Evolutionary conservation across 2,797 vertebrate genomes (phyloP).

Genomic region (Choloepus didactylus): DNA sequence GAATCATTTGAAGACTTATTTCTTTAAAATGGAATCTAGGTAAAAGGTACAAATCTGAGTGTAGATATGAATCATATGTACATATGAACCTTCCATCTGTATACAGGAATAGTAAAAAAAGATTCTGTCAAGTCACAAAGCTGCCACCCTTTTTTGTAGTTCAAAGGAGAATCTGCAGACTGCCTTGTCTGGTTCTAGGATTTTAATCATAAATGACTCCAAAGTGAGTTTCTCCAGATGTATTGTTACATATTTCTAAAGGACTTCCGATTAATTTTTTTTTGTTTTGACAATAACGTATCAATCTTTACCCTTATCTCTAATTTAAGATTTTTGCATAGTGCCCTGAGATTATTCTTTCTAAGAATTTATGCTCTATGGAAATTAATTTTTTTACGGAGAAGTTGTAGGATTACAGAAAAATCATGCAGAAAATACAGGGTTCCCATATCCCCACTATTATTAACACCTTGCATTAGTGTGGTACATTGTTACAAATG

Average conservation of each 20-base stretch:
- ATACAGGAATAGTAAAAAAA: background rate
- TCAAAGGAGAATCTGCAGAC: background rate
- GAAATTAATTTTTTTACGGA: too few relatives aligned
- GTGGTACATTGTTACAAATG: too few relatives aligned
- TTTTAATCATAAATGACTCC: background rate
- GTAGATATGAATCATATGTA: background rate
- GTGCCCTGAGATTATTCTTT: background rate
- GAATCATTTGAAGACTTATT: background rate
- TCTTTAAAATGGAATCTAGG: background rate
- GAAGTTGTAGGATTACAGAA: too few relatives aligned
- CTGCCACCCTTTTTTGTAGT: background rate
- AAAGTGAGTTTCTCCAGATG: background rate
- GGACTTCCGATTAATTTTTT: background rate
- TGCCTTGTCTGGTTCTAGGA: background rate
- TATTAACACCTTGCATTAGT: too few relatives aligned
- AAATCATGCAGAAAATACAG: too few relatives aligned
- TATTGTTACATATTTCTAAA: background rate
- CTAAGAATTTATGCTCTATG: background rate
- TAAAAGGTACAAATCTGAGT: background rate
- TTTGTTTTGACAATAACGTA: background rate
- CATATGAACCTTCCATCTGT: background rate
- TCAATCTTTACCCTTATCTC: background rate
- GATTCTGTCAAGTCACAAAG: background rate
- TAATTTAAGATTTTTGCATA: background rate
- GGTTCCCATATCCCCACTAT: too few relatives aligned